phyloP scores from a whole-genome alignment of 2,797 vertebrate genomes.

The Mormyrus hasselquistii region DNA sequence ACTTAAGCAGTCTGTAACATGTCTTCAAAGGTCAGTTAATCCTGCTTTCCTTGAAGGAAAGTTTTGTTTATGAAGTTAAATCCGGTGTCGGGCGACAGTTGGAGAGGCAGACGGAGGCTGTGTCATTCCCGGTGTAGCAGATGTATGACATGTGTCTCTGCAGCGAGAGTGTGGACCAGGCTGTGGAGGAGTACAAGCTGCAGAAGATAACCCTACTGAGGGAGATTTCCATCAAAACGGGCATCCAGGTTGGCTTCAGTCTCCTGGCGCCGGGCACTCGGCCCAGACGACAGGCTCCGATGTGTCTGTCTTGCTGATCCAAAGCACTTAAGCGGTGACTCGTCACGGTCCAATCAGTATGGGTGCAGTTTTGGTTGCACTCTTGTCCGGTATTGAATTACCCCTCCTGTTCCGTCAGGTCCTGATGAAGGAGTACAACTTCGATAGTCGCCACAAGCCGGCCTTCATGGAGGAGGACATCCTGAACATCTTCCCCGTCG shows the following conservation, averaged over 20 bases:
- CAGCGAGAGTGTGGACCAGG: constrained; percentile 90
- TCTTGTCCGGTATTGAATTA: neutral
- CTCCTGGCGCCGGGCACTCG: neutral
- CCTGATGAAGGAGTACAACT: constrained; percentile 94
- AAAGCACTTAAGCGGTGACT: neutral
- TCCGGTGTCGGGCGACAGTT: constrained; percentile 53
- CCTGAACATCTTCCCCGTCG: constrained; percentile 95
- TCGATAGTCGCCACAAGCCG: constrained; percentile 93
- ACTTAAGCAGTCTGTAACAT: neutral
- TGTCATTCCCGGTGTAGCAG: neutral
- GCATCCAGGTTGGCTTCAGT: constrained; percentile 78
- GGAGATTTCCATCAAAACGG: constrained; percentile 93
- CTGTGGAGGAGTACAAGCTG: constrained; percentile 79
- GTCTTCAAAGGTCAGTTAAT: neutral
- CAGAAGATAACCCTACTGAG: constrained; percentile 90
- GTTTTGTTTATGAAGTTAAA: neutral
- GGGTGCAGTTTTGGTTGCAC: neutral
- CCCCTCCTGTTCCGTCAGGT: constrained; percentile 59
- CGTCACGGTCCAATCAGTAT: neutral
- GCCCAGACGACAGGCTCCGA: neutral
- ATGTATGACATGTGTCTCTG: constrained; percentile 31
- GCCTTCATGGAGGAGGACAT: constrained; percentile 97
- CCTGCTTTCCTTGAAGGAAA: neutral
- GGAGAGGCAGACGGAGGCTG: neutral
- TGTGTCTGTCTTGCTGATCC: neutral